Percentiles rank a stretch among this genome's conserved stretches.
phyloP scores from a whole-genome alignment of 2,888 invertebrate species.

The Xylota sylvarum region DNA sequence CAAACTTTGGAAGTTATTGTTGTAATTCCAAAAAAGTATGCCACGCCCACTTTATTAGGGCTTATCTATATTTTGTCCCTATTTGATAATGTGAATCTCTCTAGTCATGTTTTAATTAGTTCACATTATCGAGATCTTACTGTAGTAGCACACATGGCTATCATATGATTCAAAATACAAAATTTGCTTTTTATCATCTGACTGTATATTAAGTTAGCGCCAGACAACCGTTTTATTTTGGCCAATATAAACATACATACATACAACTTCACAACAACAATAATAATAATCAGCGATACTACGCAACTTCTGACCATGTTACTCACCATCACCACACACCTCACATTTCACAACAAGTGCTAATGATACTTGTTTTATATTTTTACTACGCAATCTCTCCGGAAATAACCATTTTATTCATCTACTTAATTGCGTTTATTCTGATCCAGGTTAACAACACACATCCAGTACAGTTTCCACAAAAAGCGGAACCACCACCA shows the following conservation, averaged over 20 bases:
- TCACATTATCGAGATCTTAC: no score
- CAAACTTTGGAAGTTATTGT: no score
- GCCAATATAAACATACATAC: neutral
- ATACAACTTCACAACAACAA: neutral
- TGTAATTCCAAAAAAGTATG: no score
- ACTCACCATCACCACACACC: conserved; percentile 6
- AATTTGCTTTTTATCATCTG: neutral
- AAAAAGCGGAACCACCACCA: conserved; percentile 41
- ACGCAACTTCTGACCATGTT: conserved; percentile 1
- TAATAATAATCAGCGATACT: neutral
- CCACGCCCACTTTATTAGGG: no score
- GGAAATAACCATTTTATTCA: conserved; percentile 57
- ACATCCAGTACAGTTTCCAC: conserved; percentile 17
- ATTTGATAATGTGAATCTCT: no score
- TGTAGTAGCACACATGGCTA: no score
- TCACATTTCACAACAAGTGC: conserved; percentile 45
- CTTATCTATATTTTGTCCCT: no score
- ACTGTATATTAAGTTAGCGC: neutral
- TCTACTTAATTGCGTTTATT: conserved; percentile 23
- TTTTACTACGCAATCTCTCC: conserved; percentile 31
- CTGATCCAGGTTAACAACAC: conserved; percentile 18
- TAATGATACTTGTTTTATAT: conserved; percentile 28
- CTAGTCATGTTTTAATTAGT: no score
- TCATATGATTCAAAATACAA: neutral
- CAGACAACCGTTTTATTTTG: neutral